These are phyloP conservation scores for Acrocephalus kingi DNA, from an alignment of 2,113 vertebrate species.

Conservation along the genomic window DNA sequence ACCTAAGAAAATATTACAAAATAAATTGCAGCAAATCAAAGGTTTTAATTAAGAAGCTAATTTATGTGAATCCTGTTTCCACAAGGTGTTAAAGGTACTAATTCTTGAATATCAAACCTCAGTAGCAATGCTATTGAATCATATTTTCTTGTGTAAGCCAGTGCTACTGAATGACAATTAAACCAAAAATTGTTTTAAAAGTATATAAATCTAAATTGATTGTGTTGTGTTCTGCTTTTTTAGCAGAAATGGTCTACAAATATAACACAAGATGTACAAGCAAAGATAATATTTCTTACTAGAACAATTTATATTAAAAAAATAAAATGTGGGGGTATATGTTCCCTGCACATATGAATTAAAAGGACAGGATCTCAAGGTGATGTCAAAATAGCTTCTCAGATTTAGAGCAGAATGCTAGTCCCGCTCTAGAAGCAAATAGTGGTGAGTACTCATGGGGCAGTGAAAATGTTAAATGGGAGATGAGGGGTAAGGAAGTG, in stretches of 20 bases:
- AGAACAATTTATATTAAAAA: neutral
- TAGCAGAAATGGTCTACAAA: neutral
- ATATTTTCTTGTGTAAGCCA: neutral
- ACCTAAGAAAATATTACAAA: neutral
- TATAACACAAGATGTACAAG: neutral
- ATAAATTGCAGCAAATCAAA: neutral
- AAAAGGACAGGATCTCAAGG: neutral
- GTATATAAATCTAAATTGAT: neutral
- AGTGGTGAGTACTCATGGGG: neutral
- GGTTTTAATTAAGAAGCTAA: neutral
- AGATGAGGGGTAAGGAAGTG: neutral
- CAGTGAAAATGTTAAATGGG: neutral
- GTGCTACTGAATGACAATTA: neutral
- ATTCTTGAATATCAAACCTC: neutral
- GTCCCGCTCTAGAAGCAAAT: neutral
- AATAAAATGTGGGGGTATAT: neutral
- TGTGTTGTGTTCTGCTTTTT: neutral
- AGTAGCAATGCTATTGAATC: neutral
- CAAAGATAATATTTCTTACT: neutral
- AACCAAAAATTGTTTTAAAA: neutral
- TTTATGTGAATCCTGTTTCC: neutral
- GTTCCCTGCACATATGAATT: neutral
- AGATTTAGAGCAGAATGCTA: neutral
- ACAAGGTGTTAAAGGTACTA: neutral
- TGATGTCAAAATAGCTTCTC: neutral